A percentile compares a stretch with the other conserved stretches of the same genome.
Evolutionary conservation across 2,888 invertebrate species (phyloP).

Genomic region (Tinea semifulvella): DNA sequence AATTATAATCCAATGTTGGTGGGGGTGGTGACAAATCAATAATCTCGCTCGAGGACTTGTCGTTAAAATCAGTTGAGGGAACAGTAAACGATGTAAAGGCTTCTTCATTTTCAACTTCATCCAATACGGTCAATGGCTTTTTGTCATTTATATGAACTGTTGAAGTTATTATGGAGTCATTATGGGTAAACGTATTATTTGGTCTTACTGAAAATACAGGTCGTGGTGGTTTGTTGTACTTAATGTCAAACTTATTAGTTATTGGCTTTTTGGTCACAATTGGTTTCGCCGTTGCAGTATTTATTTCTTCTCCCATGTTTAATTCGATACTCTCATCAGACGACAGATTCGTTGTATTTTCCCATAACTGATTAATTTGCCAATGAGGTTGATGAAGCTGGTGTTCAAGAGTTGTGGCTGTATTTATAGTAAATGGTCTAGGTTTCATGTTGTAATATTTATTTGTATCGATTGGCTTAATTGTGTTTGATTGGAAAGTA

Average conservation of each 20-base stretch:
- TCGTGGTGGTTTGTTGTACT: constrained; percentile 33
- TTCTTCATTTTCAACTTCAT: constrained; percentile 34
- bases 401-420: constrained; percentile 42
- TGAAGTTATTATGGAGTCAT: constrained; percentile 57
- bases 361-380: constrained; percentile 57
- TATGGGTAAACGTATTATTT: constrained; percentile 31
- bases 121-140: constrained; percentile 50
- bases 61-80: constrained; percentile 31
- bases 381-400: constrained; percentile 59
- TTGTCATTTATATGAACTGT: constrained; percentile 53
- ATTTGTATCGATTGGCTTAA: constrained; percentile 36
- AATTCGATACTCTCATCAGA: constrained; percentile 51
- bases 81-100: constrained; percentile 39
- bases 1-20: constrained; percentile 48
- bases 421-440: constrained; percentile 49
- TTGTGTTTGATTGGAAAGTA: constrained; percentile 41
- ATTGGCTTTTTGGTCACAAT: constrained; percentile 27
- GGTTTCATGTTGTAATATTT: constrained; percentile 40
- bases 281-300: constrained; percentile 27
- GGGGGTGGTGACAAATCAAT: constrained; percentile 62
- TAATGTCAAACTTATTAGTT: constrained; percentile 26
- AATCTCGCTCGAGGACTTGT: constrained; percentile 47
- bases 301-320: constrained; percentile 56
- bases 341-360: constrained; percentile 45
- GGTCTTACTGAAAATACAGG: constrained; percentile 30